Base-by-base conservation (phyloP, 2,888 invertebrate species). In the Torymus texanus region DNA sequence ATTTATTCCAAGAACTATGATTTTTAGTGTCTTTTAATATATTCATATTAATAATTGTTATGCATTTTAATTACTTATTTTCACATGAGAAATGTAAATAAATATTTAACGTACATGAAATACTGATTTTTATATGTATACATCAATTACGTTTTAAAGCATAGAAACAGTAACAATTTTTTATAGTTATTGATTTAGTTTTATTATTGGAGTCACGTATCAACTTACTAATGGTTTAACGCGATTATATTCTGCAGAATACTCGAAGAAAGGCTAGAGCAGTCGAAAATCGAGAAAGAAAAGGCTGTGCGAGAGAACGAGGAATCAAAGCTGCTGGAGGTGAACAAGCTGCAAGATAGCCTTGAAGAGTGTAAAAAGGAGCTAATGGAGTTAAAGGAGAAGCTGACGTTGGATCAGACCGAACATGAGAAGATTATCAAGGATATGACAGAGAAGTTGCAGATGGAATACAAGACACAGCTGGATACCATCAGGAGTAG, bases 401-500 rank as follows among this genome's bases (percentile, higher is more conserved):
- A 75, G 62, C 75, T 88, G 62, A 72, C 72, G 1, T 77, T 82
- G 3, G 83, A 92, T 4, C 92, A 93, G 82, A 84, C 85, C 12
- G 91, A 91, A 72, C 91, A 91, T 80, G 90, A 94, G 82, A 92
- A 92, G 81, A 92, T 93, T 29, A 90, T 95, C 13, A 94, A 94
- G 84, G 94, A 95, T 74, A 91, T 94, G 13, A 93, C 94, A 4
- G 95, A 95, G 79, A 93, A 93, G 83, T 91, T 96, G 82, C 93
- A 93, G 73, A 91, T 93, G 79, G 94, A 95, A 84, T 95, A 96
- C 88, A 95, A 94, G 89, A 94, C 93, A 18, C 95, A 97, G 89
- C 91, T 97, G 61, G 95, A 96, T 85, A 94, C 94, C 8, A 91
- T 97, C 11, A 84, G 88, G 16, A 85, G 87, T 53, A 86, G 92